These are phyloP conservation scores for Drosophila equinoxialis DNA, from an alignment of 1,140 invertebrate species.

Conservation along the genomic window DNA sequence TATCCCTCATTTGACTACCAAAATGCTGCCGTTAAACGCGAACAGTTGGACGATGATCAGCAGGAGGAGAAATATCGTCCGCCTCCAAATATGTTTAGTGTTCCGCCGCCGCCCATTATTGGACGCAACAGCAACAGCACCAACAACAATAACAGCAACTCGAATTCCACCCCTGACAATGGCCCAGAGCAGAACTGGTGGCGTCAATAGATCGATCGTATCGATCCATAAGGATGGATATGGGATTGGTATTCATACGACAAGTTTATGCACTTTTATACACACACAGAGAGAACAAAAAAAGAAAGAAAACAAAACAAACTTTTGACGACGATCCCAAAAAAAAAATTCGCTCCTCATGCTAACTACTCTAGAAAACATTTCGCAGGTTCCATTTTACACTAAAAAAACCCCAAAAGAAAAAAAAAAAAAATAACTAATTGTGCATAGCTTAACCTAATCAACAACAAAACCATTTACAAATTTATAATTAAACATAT, in stretches of 20 bases:
- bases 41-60: slow-evolving; percentile 85
- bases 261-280: slow-evolving; percentile 20
- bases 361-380: neutral
- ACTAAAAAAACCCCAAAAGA: neutral
- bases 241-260: slow-evolving; percentile 6
- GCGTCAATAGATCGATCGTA: slow-evolving; percentile 60
- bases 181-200: slow-evolving; percentile 73
- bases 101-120: slow-evolving; percentile 76
- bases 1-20: slow-evolving; percentile 87
- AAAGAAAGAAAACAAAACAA: neutral
- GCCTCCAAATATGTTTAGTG: slow-evolving; percentile 76
- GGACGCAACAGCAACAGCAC: slow-evolving; percentile 53
- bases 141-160: slow-evolving; percentile 52
- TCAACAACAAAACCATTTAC: slow-evolving; percentile 52
- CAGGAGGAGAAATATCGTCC: slow-evolving; percentile 86
- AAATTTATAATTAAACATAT: slow-evolving; percentile 73
- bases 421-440: slow-evolving; percentile 36
- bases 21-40: slow-evolving; percentile 87
- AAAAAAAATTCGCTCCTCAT: neutral
- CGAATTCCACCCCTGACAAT: slow-evolving; percentile 55
- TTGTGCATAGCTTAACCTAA: slow-evolving; percentile 66
- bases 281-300: neutral
- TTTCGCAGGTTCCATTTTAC: slow-evolving; percentile 28
- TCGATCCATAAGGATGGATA: neutral
- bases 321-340: neutral